Conservation (phyloP, 2,113 vertebrate genomes). For the Chiloscyllium plagiosum region DNA sequence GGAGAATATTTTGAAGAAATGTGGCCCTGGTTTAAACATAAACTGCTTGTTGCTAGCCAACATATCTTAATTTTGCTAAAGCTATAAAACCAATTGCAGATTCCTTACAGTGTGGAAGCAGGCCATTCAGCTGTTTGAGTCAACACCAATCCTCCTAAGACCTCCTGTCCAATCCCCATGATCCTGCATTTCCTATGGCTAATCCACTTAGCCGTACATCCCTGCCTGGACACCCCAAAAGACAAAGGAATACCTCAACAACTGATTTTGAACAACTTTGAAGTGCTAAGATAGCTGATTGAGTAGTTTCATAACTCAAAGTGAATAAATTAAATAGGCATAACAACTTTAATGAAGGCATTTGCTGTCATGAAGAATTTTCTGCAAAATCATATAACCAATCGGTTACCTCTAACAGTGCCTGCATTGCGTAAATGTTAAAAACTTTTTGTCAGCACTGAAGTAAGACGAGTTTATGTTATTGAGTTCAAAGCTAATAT, state of each 20-base stretch:
- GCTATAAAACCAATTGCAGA: neutral
- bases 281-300: neutral
- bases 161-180: no score
- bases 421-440: no score
- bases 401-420: neutral
- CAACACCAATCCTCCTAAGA: no score
- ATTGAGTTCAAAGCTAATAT: neutral
- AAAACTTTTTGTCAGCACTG: neutral
- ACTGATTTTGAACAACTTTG: neutral
- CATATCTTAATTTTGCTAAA: neutral
- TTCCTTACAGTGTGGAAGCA: no score
- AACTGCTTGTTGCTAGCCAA: neutral
- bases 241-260: neutral
- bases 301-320: neutral
- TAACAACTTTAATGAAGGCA: neutral
- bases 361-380: neutral
- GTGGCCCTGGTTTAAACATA: neutral
- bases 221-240: neutral
- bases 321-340: neutral
- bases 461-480: neutral
- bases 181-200: no score
- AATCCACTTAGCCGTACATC: no score
- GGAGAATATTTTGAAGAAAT: neutral
- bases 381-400: neutral
- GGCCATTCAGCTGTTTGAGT: no score